phyloP scores from a whole-genome alignment of 2,113 vertebrate species.

The Petaurus breviceps region DNA sequence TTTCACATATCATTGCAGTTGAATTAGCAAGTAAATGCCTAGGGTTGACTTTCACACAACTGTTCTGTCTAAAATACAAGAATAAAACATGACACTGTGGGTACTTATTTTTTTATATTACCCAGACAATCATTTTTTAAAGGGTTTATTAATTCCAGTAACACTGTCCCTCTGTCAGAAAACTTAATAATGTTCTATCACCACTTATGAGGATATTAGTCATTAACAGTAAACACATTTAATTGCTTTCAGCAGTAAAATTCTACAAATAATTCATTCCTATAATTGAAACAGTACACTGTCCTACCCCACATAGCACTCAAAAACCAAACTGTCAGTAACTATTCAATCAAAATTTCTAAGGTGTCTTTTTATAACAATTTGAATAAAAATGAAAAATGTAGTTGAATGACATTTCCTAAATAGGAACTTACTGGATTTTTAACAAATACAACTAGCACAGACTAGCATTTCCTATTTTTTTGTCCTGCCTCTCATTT shows the following conservation, averaged over 20 bases:
- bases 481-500: neutral
- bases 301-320: neutral
- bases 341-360: conserved; percentile 2
- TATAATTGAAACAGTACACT: neutral
- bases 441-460: rapidly evolving
- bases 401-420: neutral
- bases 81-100: conserved; percentile 16
- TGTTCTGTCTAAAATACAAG: neutral
- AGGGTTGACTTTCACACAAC: neutral
- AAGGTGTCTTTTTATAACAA: neutral
- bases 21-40: neutral
- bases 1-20: neutral
- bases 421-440: neutral
- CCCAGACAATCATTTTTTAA: neutral
- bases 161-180: neutral
- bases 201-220: neutral
- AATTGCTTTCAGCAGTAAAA: conserved; percentile 2
- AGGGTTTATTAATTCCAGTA: conserved; percentile 6
- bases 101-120: neutral
- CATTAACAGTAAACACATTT: conserved; percentile 1
- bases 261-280: conserved; percentile 15
- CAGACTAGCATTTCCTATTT: neutral
- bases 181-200: neutral
- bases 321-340: neutral
- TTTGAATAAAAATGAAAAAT: neutral